Percentiles rank a stretch among this genome's conserved stretches.
These are phyloP conservation scores for Brienomyrus longianalis DNA, from an alignment of 2,113 vertebrate genomes.

Conservation along the genomic window DNA sequence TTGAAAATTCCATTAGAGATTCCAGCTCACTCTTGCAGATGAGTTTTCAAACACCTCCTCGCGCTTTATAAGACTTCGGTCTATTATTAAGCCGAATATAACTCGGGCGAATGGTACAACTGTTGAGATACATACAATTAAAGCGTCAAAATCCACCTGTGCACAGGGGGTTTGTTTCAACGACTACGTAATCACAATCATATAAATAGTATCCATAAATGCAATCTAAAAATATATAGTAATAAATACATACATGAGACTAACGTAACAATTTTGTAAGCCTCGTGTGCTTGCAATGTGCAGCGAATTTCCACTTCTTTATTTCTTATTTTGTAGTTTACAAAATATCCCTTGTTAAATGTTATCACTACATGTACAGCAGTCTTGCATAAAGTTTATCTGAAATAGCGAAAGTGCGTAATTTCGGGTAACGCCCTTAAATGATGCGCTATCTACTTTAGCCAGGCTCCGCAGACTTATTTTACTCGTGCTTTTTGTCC, in stretches of 20 bases:
- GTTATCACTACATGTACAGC: slow-evolving; percentile 58
- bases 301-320: not conserved
- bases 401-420: slow-evolving; percentile 52
- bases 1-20: slow-evolving; percentile 83
- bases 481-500: slow-evolving; percentile 38
- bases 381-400: slow-evolving; percentile 57
- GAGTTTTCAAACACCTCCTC: slow-evolving; percentile 73
- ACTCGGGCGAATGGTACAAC: slow-evolving; percentile 14
- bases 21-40: slow-evolving; percentile 69
- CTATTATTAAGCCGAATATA: slow-evolving; percentile 54
- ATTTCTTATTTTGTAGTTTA: slow-evolving; percentile 18
- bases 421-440: slow-evolving; percentile 60
- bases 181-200: not conserved
- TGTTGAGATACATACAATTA: slow-evolving; percentile 35
- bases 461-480: slow-evolving; percentile 48
- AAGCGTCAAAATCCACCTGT: slow-evolving; percentile 37
- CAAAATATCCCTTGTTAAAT: slow-evolving; percentile 31
- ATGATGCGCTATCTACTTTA: slow-evolving; percentile 57
- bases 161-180: not conserved
- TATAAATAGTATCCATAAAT: not conserved
- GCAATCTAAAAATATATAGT: not conserved
- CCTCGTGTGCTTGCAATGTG: not conserved
- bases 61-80: slow-evolving; percentile 71
- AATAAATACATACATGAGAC: not conserved
- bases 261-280: not conserved